Percentiles rank a stretch among this genome's conserved stretches.
Conservation (phyloP, 2,888 invertebrate genomes). For the Didymodactylos carnosus region DNA sequence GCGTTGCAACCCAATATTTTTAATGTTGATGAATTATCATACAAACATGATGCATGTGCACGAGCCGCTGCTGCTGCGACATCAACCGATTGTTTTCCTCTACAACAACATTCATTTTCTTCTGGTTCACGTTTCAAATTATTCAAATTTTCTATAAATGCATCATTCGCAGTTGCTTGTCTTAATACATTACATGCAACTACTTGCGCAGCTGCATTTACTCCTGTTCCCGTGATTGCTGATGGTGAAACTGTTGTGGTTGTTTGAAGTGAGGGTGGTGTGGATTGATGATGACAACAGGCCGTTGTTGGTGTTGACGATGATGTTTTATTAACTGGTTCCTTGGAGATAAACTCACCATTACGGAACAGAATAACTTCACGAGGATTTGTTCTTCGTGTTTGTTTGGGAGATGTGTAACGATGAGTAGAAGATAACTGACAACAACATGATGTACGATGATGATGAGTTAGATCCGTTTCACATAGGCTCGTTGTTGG, state of each 20-base stretch:
- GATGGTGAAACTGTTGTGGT: background rate
- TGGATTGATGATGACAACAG: background rate
- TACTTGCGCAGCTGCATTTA: background rate
- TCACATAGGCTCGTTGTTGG: background rate
- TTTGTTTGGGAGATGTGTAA: background rate
- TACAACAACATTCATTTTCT: background rate
- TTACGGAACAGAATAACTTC: background rate
- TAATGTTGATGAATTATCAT: background rate
- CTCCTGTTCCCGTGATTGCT: background rate
- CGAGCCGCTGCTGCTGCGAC: background rate
- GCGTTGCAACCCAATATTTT: background rate
- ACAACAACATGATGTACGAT: background rate
- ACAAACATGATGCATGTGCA: background rate
- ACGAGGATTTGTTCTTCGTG: background rate
- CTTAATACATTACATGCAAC: background rate
- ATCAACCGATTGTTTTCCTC: background rate
- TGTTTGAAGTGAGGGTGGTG: background rate
- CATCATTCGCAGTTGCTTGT: background rate
- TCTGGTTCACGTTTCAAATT: background rate
- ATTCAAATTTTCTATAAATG: background rate
- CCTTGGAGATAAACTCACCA: background rate
- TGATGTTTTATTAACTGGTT: background rate
- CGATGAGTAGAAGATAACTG: background rate
- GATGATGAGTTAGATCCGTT: background rate
- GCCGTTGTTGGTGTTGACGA: background rate